Base-by-base conservation (phyloP, 2,888 invertebrate genomes). In the Petrophora chlorosata region DNA sequence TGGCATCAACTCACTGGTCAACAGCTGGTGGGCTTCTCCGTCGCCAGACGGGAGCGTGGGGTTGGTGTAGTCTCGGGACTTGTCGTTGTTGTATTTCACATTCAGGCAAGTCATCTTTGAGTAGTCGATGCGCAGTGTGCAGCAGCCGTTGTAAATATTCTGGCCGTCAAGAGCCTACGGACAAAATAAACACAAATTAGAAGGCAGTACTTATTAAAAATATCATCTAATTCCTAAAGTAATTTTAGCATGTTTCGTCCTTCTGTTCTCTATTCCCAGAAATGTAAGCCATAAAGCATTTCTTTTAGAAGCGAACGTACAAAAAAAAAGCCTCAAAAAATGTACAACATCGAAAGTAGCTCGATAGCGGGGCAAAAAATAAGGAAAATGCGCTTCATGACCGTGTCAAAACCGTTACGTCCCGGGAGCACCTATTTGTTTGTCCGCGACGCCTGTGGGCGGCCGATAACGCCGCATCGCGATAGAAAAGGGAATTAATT, bases 71-170 rank as follows among this genome's bases (percentile, higher is more conserved):
- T 99, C 99, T 54, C 99, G 93, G 55, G 98, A 98, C 92, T 99
- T 99, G 92, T 99, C 99, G 91, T 99, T 99, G 93, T 99, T 99
- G 92, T 98, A 99, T 88, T 99, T 98, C 67, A 99, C 99, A 91
- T 99, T 99, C 73, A 99, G 93, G 70, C 97, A 97, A 71, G 97
- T 96, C 94, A 99, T 94, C 92, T 99, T 99, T 71, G 98, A 98
- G 92, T 98, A 99, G 91, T 99, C 99, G 85, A 99, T 99, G 85
- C 99, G 96, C 76, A 99, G 93, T 45, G 99, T 99, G 92, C 99
- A 99, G 92, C 99, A 99, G 52, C 98, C 98, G 89, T 98, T 99
- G 94, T 99, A 99, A 79, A 99, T 98, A 88, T 99, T 99, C 90
- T 99, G 99, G 30, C 99, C 99, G 82, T 99, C 99, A 72, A 99